Percentiles rank a stretch among this genome's conserved stretches.
phyloP scores from a whole-genome alignment of 2,797 vertebrate species.

The Scyliorhinus canicula region DNA sequence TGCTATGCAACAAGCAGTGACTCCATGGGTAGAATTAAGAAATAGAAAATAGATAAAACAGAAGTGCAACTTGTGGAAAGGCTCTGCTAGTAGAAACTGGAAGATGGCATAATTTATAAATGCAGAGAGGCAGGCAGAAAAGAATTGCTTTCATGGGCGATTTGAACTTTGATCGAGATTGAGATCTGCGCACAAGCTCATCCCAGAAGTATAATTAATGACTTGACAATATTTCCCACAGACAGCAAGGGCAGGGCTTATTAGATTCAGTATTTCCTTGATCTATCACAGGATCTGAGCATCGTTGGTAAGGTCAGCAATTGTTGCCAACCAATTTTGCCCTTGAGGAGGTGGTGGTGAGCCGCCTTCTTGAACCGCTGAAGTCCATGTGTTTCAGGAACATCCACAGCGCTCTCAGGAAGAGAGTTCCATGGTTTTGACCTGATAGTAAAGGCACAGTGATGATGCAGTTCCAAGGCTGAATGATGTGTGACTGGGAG shows the following conservation, averaged over 20 bases:
- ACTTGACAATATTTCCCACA: background rate
- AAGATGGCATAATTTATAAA: background rate
- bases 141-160: background rate
- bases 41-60: background rate
- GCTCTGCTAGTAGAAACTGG: too few species aligned
- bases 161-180: background rate
- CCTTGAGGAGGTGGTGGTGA: background rate
- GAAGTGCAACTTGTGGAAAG: background rate
- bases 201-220: background rate
- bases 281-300: background rate
- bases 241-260: background rate
- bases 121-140: background rate
- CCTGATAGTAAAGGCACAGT: too few species aligned
- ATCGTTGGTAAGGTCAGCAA: background rate
- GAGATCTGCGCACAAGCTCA: background rate
- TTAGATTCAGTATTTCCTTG: background rate
- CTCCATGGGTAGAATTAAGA: background rate
- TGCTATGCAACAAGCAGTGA: background rate
- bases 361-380: too few species aligned
- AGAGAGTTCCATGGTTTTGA: too few species aligned
- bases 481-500: too few species aligned
- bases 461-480: too few species aligned
- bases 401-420: too few species aligned
- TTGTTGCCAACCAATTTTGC: background rate
- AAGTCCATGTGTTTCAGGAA: too few species aligned